Evolutionary conservation across 2,113 vertebrate genomes (phyloP).

Genomic region (Hippocampus comes): DNA sequence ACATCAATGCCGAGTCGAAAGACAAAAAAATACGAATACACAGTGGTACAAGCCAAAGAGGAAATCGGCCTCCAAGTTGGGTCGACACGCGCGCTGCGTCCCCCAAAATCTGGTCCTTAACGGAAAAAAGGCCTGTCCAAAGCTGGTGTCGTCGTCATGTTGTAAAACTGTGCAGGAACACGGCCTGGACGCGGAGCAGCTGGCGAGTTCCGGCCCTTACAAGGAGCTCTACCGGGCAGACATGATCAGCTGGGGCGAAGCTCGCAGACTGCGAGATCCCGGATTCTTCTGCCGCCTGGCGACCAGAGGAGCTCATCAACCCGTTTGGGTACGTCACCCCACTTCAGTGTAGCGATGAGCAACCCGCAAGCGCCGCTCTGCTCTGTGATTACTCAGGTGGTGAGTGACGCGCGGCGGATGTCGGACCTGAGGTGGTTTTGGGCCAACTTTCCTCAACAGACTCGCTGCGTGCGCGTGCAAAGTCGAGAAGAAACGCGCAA

Average conservation of each 20-base stretch:
- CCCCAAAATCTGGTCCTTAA: no score
- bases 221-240: slow-evolving; percentile 80
- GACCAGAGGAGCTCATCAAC: slow-evolving; percentile 62
- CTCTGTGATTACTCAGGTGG: slow-evolving; percentile 71
- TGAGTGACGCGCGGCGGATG: slow-evolving; percentile 83
- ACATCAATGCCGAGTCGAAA: no score
- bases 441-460: slow-evolving; percentile 59
- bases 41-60: no score
- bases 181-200: slow-evolving; percentile 72
- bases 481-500: slow-evolving; percentile 69
- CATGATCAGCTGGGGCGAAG: slow-evolving; percentile 91
- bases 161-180: slow-evolving; percentile 72
- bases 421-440: slow-evolving; percentile 86
- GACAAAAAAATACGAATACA: no score
- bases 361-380: background rate
- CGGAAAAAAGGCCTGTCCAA: no score
- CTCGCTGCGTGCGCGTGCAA: slow-evolving; percentile 74
- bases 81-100: no score
- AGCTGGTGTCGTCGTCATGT: background rate
- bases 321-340: slow-evolving; percentile 77
- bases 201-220: slow-evolving; percentile 81
- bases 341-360: background rate
- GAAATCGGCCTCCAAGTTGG: no score
- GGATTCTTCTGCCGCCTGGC: slow-evolving; percentile 84
- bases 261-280: slow-evolving; percentile 67